Evolutionary conservation across 2,888 invertebrate genomes (phyloP).

Genomic region (Cryptocephalus primarius): DNA sequence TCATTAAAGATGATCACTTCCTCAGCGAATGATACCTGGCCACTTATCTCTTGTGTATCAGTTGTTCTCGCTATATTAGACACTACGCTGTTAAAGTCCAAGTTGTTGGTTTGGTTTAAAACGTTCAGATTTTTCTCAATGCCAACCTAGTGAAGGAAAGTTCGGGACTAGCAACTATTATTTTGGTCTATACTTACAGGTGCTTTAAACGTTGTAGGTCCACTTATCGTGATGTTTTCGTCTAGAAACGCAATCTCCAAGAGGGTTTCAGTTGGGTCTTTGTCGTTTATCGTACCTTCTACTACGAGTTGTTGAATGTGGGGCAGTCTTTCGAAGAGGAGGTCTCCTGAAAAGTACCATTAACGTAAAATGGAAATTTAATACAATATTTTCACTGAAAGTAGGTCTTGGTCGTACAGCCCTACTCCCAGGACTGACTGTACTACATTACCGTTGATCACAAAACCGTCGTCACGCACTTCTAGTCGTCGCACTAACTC

Average conservation of each 20-base stretch:
- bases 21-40: constrained; percentile 31
- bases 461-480: constrained; percentile 16
- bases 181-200: constrained; percentile 11
- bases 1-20: constrained; percentile 22
- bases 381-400: constrained; percentile 1
- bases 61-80: constrained; percentile 35
- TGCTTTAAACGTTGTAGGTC: constrained; percentile 22
- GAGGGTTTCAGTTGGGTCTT: constrained; percentile 20
- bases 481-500: constrained; percentile 19
- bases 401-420: too few relatives aligned
- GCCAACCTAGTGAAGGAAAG: constrained; percentile 18
- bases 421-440: too few relatives aligned
- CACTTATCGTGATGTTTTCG: constrained; percentile 17
- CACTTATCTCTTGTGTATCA: constrained; percentile 25
- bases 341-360: constrained; percentile 25
- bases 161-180: neutral
- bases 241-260: constrained; percentile 22
- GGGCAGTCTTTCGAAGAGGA: constrained; percentile 23
- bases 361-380: constrained; percentile 1
- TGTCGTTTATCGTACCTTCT: constrained; percentile 21
- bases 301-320: constrained; percentile 25
- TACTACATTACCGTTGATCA: constrained; percentile 20
- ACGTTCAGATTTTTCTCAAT: constrained; percentile 26
- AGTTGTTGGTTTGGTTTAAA: constrained; percentile 17
- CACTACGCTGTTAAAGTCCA: constrained; percentile 30